A percentile compares a stretch with the other conserved stretches of the same genome.
Evolutionary conservation across 2,888 invertebrate genomes (phyloP).

Genomic region (Spicauda simplicius): DNA sequence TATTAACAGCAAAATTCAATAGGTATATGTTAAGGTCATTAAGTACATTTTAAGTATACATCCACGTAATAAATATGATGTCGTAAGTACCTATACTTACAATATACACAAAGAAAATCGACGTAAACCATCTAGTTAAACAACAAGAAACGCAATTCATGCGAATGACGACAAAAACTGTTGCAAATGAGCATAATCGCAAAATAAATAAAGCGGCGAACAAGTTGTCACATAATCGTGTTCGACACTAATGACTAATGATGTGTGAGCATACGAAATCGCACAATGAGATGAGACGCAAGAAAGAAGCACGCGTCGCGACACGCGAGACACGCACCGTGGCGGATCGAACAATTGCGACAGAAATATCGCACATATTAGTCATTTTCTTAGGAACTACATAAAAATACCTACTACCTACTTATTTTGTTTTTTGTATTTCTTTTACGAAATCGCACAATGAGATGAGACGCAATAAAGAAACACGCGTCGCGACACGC

Average conservation of each 20-base stretch:
- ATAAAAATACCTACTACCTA: no score
- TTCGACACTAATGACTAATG: constrained; percentile 71
- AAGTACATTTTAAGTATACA: no score
- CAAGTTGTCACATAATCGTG: constrained; percentile 60
- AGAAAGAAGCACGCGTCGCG: constrained; percentile 50
- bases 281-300: constrained; percentile 61
- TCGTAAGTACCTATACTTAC: background rate
- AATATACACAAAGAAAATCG: constrained; percentile 18
- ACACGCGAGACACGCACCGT: constrained; percentile 43
- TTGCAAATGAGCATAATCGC: constrained; percentile 48
- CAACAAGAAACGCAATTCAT: constrained; percentile 41
- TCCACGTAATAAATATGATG: no score
- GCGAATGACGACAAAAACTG: constrained; percentile 51
- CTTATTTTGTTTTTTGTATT: no score
- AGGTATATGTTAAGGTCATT: no score
- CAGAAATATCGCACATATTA: constrained; percentile 22
- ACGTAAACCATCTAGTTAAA: constrained; percentile 33
- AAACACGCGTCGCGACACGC: constrained; percentile 48
- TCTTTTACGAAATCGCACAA: constrained; percentile 74
- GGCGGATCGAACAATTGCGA: constrained; percentile 44
- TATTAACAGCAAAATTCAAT: no score
- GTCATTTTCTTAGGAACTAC: background rate
- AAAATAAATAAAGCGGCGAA: constrained; percentile 52
- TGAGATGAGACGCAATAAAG: constrained; percentile 51
- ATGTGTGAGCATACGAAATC: constrained; percentile 67